phyloP scores from a whole-genome alignment of 2,113 vertebrate species.

The Hylia prasina region DNA sequence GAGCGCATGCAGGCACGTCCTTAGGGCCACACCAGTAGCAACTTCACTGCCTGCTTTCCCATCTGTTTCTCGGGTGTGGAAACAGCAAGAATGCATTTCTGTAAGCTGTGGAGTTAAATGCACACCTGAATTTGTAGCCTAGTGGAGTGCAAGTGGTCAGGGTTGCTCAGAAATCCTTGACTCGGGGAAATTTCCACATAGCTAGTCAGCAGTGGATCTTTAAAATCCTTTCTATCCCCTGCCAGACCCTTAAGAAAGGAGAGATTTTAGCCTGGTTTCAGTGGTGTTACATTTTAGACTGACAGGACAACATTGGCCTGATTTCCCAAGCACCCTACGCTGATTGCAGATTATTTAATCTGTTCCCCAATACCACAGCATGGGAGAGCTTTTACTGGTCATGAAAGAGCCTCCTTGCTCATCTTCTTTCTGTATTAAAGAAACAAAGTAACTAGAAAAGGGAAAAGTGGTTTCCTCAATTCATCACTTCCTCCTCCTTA shows the following conservation, averaged over 20 bases:
- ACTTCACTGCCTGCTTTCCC: neutral
- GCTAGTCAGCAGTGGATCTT: neutral
- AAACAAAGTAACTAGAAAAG: neutral
- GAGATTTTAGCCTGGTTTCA: neutral
- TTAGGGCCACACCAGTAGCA: fast-evolving
- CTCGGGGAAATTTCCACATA: neutral
- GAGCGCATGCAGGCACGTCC: neutral
- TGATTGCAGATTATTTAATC: neutral
- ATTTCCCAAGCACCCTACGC: neutral
- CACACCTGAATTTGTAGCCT: neutral
- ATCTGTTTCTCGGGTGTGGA: neutral
- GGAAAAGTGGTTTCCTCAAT: neutral
- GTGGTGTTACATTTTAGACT: neutral
- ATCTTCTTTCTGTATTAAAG: neutral
- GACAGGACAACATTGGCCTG: neutral
- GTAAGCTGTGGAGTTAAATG: neutral
- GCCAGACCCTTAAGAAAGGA: neutral
- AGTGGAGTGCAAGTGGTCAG: neutral
- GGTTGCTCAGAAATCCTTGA: neutral
- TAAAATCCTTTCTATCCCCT: neutral
- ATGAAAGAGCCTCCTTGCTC: neutral
- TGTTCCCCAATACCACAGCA: neutral
- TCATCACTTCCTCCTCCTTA: neutral
- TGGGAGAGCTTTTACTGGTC: neutral
- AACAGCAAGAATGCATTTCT: neutral